phyloP scores from a whole-genome alignment of 2,888 invertebrate species.

The Proisotoma minuta region DNA sequence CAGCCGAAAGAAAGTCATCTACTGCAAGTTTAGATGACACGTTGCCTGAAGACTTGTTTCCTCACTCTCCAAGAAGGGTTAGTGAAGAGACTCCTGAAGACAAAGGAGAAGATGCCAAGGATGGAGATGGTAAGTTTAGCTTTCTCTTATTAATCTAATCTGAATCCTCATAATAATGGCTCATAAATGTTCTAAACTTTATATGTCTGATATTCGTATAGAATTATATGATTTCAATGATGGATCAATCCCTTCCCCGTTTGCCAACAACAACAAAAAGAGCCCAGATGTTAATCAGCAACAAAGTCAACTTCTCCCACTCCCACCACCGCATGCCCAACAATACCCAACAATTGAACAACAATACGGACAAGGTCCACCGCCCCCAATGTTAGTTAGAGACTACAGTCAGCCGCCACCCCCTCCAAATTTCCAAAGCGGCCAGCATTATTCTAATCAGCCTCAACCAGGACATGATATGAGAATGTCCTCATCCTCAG shows the following conservation, averaged over 20 bases:
- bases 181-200: background rate
- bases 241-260: conserved; percentile 43
- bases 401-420: background rate
- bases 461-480: conserved; percentile 16
- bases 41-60: conserved; percentile 44
- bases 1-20: conserved; percentile 28
- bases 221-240: conserved; percentile 47
- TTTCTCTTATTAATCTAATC: background rate
- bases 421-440: conserved; percentile 14
- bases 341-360: conserved; percentile 8
- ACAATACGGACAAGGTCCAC: conserved; percentile 4
- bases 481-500: conserved; percentile 15
- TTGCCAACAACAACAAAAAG: conserved; percentile 29
- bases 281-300: conserved; percentile 3
- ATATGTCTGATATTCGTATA: background rate
- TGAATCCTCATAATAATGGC: background rate
- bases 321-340: conserved; percentile 8
- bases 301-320: conserved; percentile 13
- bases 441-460: conserved; percentile 6
- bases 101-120: conserved; percentile 1
- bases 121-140: conserved; percentile 6
- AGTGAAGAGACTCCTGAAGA: conserved; percentile 29
- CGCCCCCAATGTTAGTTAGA: background rate
- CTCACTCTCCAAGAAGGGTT: conserved; percentile 45
- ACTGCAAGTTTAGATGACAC: conserved; percentile 29